A percentile compares a stretch with the other conserved stretches of the same genome.
phyloP scores from a whole-genome alignment of 2,113 vertebrate species.

The Climacteris rufus region DNA sequence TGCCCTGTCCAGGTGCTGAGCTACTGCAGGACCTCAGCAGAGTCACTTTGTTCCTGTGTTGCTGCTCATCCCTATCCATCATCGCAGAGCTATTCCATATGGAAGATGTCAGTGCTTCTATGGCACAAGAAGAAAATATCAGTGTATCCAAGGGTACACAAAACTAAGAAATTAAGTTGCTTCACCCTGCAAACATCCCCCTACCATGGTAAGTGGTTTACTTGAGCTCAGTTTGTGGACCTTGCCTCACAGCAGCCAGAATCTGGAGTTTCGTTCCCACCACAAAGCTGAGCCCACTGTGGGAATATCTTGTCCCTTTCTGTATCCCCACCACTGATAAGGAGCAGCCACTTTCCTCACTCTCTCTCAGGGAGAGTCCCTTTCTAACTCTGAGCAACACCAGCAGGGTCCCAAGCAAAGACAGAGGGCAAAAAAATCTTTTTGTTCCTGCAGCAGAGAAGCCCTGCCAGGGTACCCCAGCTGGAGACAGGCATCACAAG shows the following conservation, averaged over 20 bases:
- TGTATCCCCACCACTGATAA: not conserved
- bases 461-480: not conserved
- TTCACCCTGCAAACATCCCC: not conserved
- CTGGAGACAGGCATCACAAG: not conserved
- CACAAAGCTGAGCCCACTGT: not conserved
- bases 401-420: not conserved
- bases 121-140: not conserved
- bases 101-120: not conserved
- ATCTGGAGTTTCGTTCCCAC: not conserved
- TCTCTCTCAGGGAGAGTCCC: not conserved
- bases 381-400: not conserved
- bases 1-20: not conserved
- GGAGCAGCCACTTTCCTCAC: not conserved
- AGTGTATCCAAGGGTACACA: not conserved
- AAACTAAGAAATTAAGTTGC: not conserved
- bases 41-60: rapidly evolving
- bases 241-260: not conserved
- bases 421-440: not conserved
- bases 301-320: not conserved
- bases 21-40: not conserved
- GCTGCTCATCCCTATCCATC: not conserved
- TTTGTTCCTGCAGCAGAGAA: not conserved
- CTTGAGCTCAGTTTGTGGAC: not conserved
- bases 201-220: rapidly evolving
- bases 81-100: not conserved